These are phyloP conservation scores for Sphecodes monilicornis DNA, from an alignment of 2,888 invertebrate genomes.

Conservation along the genomic window DNA sequence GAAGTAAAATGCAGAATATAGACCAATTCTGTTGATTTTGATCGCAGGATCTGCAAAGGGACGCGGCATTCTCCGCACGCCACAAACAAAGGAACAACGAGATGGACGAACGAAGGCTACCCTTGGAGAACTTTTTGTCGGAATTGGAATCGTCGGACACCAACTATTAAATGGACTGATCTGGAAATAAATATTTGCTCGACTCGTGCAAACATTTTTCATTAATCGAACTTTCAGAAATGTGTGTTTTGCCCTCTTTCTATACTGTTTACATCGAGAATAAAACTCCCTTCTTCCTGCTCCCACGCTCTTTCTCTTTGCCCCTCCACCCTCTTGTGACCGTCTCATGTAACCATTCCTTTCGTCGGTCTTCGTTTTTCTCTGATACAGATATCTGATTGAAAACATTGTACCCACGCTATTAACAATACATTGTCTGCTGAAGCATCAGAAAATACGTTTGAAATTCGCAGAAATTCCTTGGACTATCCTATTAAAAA, in stretches of 20 bases:
- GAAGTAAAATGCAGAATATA: background rate
- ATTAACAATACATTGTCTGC: constrained; percentile 52
- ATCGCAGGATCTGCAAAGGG: constrained; percentile 42
- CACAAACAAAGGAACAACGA: constrained; percentile 43
- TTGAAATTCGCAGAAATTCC: constrained; percentile 36
- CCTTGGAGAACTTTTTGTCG: constrained; percentile 50
- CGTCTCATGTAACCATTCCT: background rate
- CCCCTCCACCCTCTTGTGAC: background rate
- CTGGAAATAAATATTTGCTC: constrained; percentile 38
- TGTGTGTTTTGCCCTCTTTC: constrained; percentile 32
- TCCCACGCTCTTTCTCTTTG: background rate
- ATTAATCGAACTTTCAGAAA: constrained; percentile 41
- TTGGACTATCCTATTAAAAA: constrained; percentile 17
- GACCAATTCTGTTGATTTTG: background rate
- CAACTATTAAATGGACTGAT: constrained; percentile 58
- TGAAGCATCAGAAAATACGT: constrained; percentile 40
- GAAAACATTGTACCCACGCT: constrained; percentile 49
- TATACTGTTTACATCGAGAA: constrained; percentile 14
- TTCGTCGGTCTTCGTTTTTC: background rate
- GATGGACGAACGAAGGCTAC: constrained; percentile 46
- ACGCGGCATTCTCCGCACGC: constrained; percentile 15
- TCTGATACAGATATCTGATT: constrained; percentile 10
- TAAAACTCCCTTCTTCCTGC: constrained; percentile 25
- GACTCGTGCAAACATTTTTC: constrained; percentile 44
- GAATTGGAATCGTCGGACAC: constrained; percentile 54